Base-by-base conservation (phyloP, 2,888 invertebrate genomes). In the Linyphia triangularis region DNA sequence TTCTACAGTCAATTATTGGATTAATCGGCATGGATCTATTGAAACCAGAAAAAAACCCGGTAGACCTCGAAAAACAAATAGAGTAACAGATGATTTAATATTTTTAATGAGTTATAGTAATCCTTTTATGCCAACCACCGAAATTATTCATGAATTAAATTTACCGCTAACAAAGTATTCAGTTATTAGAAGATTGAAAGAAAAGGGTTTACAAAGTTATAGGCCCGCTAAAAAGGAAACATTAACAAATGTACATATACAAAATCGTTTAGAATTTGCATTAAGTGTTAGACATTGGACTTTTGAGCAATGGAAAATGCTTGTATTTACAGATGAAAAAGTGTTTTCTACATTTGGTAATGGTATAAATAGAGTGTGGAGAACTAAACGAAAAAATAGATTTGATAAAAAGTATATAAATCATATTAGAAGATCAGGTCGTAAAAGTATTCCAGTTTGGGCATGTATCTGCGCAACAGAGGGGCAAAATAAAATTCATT, bases 261-360 rank as follows among this genome's bases (percentile, higher is more conserved):
- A 57, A 22, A 51, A 57, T 30, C 24, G 79, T 30, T 79, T 79
- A 30, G 67, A 67, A 67, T 79, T 79, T 79, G 79, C 79, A 5
- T 16, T 43, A 3, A 26, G 13, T 6, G 30, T 67, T 69, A n/a
- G 51, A 69, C 0, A 33, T 22, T 79, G 79, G 79, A 51, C 69
- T 26, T 4, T 6, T 13, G 26, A 65, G 0, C 19, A 40, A 43
- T 79, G 79, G 79, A 67, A 67, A 79, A 28, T 28, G 5, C 67
- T 79, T 19, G 51, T 65, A 51, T 79, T 79, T 63, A 24, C 67
- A 2, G 79, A 79, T 19, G 79, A 79, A 79, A 79, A 79, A 43
- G 67, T 79, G 2, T 79, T 67, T 67, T 63, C 61, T 0, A 28
- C 69, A n/a, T 69, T 57, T 40, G 79, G 79, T 7, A 57, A 79